Percentiles rank a stretch among this genome's conserved stretches.
These are phyloP conservation scores for Nesoenas mayeri DNA, from an alignment of 2,113 vertebrate species.

Conservation along the genomic window DNA sequence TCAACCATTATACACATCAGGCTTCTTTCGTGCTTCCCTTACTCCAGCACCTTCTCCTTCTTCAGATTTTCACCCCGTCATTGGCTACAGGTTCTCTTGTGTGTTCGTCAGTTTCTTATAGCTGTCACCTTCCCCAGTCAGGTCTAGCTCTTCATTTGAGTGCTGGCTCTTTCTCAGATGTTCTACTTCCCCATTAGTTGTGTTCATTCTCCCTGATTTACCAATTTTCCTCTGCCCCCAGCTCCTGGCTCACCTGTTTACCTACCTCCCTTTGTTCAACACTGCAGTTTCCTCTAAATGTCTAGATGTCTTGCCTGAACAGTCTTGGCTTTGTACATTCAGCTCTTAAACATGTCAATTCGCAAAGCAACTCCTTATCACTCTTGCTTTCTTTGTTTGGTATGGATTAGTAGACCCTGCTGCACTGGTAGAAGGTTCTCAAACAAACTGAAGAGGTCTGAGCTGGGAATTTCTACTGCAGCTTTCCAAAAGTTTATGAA, in stretches of 20 bases:
- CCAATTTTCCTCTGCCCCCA: neutral
- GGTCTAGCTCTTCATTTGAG: neutral
- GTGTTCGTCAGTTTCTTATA: neutral
- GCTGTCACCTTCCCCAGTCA: neutral
- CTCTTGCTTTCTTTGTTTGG: neutral
- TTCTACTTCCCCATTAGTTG: neutral
- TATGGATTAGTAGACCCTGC: neutral
- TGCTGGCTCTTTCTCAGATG: neutral
- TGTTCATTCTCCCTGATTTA: neutral
- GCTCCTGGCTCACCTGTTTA: neutral
- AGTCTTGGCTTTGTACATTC: neutral
- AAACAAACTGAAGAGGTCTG: neutral
- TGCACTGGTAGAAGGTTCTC: neutral
- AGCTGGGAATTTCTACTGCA: neutral
- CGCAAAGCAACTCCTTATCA: neutral
- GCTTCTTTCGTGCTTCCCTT: neutral
- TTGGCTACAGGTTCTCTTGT: neutral
- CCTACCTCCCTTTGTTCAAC: neutral
- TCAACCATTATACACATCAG: neutral
- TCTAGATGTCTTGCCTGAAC: neutral
- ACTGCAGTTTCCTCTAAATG: neutral
- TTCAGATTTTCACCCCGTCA: neutral
- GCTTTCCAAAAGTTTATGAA: neutral
- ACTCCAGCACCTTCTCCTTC: neutral
- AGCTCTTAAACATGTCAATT: neutral